Base-by-base conservation (phyloP, 2,888 invertebrate species). In the Xylota segnis region DNA sequence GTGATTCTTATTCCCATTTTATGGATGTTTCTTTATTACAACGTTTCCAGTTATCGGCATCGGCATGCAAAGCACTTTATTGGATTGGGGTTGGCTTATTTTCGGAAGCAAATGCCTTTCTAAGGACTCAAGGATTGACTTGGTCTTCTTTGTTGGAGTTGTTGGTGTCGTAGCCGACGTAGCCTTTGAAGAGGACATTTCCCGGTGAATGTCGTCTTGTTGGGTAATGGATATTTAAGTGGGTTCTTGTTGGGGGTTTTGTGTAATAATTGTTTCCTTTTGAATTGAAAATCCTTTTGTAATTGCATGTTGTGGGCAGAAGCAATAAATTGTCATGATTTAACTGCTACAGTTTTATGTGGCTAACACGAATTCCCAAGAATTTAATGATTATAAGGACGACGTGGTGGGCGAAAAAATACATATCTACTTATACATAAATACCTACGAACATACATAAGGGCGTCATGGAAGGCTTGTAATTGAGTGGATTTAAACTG, bases 261-360 rank as follows among this genome's bases (percentile, higher is more conserved):
- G 76, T 81, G 72, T 76, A 86, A 72, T 86, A 77, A 86, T 86
- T 86, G 86, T 86, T 86, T 86, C 86, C 86, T 58, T 84, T 82
- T 72, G 86, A 86, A 86, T 82, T 82, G 76, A 82, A 86, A 82
- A 76, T 77, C 81, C 82, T 72, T 86, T 82, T 72, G 81, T 86
- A 82, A 86, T 86, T 86, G 82, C 86, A 81, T 86, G 81, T 82
- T 86, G 63, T 58, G 86, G 81, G 66, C 86, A 77, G 37, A 34
- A 59, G 72, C 61, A 82, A 86, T 86, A 86, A 86, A 86, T 82
- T 82, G 81, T 82, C 72, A 72, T 82, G 86, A 86, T 81, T 86
- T 81, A 84, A 75, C 70, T 65, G 75, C 68, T 76, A 72, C 66
- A 47, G 66, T 86, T 77, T 82, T 72, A 86, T 82, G 71, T 47